These are phyloP conservation scores for Oryzaephilus surinamensis DNA, from an alignment of 1,140 invertebrate genomes.

Conservation along the genomic window DNA sequence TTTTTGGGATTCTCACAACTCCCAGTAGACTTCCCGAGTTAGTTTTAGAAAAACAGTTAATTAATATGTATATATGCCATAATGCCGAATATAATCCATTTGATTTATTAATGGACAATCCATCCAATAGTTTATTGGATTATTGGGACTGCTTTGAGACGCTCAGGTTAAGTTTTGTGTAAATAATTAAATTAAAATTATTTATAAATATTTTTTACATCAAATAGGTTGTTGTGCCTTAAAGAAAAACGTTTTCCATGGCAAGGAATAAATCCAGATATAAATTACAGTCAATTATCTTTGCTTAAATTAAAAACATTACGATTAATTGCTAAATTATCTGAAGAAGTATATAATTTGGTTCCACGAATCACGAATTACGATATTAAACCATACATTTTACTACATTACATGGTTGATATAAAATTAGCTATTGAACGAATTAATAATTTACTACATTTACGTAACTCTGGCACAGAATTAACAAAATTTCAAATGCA, in stretches of 20 bases:
- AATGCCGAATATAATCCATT: slow-evolving; percentile 3
- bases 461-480: slow-evolving; percentile 9
- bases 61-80: slow-evolving; percentile 4
- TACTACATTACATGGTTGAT: slow-evolving; percentile 24
- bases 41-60: slow-evolving; percentile 2
- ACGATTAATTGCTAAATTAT: slow-evolving; percentile 23
- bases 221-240: slow-evolving; percentile 19
- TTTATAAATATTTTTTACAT: slow-evolving; percentile 9
- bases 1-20: slow-evolving; percentile 7
- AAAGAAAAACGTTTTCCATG: slow-evolving; percentile 28
- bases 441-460: slow-evolving; percentile 17
- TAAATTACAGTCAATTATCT: slow-evolving; percentile 21
- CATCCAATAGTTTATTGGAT: slow-evolving; percentile 1
- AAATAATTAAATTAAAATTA: neutral
- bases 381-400: slow-evolving; percentile 23
- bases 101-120: slow-evolving; percentile 5
- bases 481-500: slow-evolving; percentile 23
- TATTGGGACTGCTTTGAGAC: slow-evolving; percentile 12
- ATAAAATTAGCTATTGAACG: slow-evolving; percentile 22
- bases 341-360: slow-evolving; percentile 21
- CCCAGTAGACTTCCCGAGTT: slow-evolving; percentile 10
- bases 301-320: slow-evolving; percentile 22
- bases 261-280: slow-evolving; percentile 16
- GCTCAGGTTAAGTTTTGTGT: slow-evolving; percentile 5
- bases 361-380: slow-evolving; percentile 19